Evolutionary conservation across 2,797 vertebrate genomes (phyloP), one percentile per base, ranked within the genome.

Genomic region (Jordanella pulchra): DNA sequence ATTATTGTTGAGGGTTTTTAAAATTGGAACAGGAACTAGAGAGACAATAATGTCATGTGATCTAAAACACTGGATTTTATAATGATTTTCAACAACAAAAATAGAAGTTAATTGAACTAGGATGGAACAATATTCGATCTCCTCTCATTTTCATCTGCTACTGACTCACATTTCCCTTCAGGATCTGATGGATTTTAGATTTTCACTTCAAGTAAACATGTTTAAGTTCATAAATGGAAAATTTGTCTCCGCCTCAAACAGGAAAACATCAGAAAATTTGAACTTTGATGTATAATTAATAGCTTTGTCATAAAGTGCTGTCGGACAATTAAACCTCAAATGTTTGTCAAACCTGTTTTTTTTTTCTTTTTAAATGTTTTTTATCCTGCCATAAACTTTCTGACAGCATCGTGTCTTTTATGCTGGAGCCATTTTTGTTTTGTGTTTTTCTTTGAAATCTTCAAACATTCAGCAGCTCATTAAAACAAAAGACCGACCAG

Each of bases 401-500:
- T 39, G 30, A 64, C 51, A 18, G 30, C 45, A 58, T 55, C 11
- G 11, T 0, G 7, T 5, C 21, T 53, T 66, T 65, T 21, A 60
- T 73, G 30, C 18, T 32, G 67, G 42, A 72, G 18, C 28, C 27
- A 47, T 50, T 71, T 70, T 5, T 11, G 64, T 48, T 25, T 48
- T 15, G 6, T 55, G 35, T 47, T 71, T 69, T 28, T 44, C 35
- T 79, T 28, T 63, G n/a, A 65, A 73, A 15, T 64, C 55, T 17
- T 48, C 15, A 44, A 32, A 60, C 3, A 1, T 47, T 74, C 27
- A 53, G 32, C 54, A 48, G 54, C 58, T 70, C 47, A 42, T 77
- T 83, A 30, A 71, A 71, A 65, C 66, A 64, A 15, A 76, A 75
- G 47, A 75, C 39, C 23, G n/a, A 69, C 44, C 58, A 47, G 23